phyloP scores from a whole-genome alignment of 2,113 vertebrate genomes.

The Seriola rivoliana region DNA sequence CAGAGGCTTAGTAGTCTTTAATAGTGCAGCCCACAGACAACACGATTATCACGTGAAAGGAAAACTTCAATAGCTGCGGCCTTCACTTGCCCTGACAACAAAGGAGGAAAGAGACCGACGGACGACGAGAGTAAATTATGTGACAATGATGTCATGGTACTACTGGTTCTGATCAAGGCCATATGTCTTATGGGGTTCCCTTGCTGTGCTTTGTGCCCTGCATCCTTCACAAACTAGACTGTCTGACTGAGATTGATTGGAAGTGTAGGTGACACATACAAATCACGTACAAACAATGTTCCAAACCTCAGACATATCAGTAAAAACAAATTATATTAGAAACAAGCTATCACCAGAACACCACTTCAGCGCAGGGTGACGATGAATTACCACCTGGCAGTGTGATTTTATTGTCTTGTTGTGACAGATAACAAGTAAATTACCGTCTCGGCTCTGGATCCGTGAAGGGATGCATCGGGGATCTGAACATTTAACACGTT shows the following conservation, averaged over 20 bases:
- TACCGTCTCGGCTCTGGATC: constrained; percentile 30
- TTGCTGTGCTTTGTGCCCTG: constrained; percentile 12
- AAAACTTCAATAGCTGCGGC: constrained; percentile 46
- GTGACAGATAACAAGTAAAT: constrained; percentile 64
- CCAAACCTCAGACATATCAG: constrained; percentile 15
- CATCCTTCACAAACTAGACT: constrained; percentile 7
- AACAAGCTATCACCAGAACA: constrained; percentile 32
- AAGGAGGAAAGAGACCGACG: constrained; percentile 37
- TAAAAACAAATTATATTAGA: background rate
- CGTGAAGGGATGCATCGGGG: constrained; percentile 39
- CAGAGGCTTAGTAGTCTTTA: constrained; percentile 39
- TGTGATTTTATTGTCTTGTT: constrained; percentile 59
- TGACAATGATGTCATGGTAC: constrained; percentile 81
- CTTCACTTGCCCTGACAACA: constrained; percentile 49
- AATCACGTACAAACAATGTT: background rate
- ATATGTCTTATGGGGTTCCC: constrained; percentile 64
- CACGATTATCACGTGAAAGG: constrained; percentile 20
- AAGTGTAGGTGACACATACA: constrained; percentile 38
- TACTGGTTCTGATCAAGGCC: constrained; percentile 72
- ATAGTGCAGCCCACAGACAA: constrained; percentile 23
- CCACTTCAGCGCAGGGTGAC: constrained; percentile 22
- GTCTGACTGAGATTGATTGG: constrained; percentile 5
- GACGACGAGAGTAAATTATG: constrained; percentile 71
- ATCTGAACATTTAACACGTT: constrained; percentile 55
- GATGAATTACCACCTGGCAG: constrained; percentile 28